phyloP scores from a whole-genome alignment of 2,113 vertebrate species.

The Carassius gibelio region DNA sequence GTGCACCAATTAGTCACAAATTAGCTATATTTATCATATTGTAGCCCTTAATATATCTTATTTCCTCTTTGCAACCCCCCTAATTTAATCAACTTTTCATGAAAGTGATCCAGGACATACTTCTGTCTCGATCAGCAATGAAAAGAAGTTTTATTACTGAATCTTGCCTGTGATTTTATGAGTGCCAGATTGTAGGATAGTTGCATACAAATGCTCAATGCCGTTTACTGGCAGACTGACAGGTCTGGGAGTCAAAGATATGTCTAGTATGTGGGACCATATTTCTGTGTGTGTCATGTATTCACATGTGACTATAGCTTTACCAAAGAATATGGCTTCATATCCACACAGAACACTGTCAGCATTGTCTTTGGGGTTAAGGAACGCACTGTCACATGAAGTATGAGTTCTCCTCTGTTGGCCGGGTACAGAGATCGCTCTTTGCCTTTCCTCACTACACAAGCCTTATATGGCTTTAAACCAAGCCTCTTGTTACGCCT shows the following conservation, averaged over 20 bases:
- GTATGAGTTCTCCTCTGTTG: conserved; percentile 48
- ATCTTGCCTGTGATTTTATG: neutral
- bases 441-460: conserved; percentile 32
- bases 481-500: conserved; percentile 32
- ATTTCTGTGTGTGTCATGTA: conserved; percentile 43
- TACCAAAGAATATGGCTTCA: conserved; percentile 96
- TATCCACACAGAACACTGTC: conserved; percentile 89
- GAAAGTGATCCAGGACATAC: neutral
- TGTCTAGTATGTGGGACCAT: conserved; percentile 54
- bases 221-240: conserved; percentile 38
- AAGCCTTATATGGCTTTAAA: conserved; percentile 29
- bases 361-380: conserved; percentile 77
- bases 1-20: conserved; percentile 31
- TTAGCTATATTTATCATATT: conserved; percentile 60
- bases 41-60: conserved; percentile 78
- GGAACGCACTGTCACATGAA: conserved; percentile 23
- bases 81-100: conserved; percentile 10
- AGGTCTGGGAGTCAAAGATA: conserved; percentile 44
- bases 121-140: conserved; percentile 55
- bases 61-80: conserved; percentile 53
- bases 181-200: neutral
- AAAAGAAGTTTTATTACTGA: conserved; percentile 59
- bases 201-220: conserved; percentile 66
- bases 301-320: conserved; percentile 63
- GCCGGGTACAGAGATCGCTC: conserved; percentile 41